Conservation (phyloP, 2,888 invertebrate species). For the Anthoptus insignis region DNA sequence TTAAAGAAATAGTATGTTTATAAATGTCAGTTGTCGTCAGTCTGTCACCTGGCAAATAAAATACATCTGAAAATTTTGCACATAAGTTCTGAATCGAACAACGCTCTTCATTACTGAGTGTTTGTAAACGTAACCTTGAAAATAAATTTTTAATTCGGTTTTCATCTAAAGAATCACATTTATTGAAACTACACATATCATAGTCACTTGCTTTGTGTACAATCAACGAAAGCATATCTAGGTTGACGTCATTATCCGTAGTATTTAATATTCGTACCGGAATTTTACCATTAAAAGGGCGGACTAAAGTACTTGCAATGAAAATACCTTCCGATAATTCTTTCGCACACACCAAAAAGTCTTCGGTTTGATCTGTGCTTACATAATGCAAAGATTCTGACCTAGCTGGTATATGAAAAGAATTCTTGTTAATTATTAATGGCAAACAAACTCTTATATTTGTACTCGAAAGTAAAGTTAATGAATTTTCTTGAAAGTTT, state of each 20-base stretch:
- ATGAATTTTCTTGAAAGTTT: not conserved
- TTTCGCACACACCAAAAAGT: not conserved
- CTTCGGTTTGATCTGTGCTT: not conserved
- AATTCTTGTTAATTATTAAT: not conserved
- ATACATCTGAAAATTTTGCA: constrained; percentile 32
- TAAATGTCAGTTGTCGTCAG: constrained; percentile 19
- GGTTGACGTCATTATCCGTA: not conserved
- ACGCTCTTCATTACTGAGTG: constrained; percentile 25
- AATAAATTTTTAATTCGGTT: constrained; percentile 29
- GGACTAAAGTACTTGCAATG: not conserved
- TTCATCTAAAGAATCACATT: not conserved
- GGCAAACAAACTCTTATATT: not conserved
- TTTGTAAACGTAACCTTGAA: constrained; percentile 12
- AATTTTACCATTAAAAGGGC: not conserved
- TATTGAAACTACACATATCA: not conserved
- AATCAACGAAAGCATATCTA: not conserved
- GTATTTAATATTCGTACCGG: not conserved
- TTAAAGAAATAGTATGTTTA: constrained; percentile 25
- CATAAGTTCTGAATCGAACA: constrained; percentile 22
- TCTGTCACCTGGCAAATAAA: constrained; percentile 22
- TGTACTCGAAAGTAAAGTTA: not conserved
- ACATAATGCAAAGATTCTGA: not conserved
- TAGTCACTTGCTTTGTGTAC: not conserved
- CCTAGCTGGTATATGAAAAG: not conserved
- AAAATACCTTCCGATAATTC: not conserved